A percentile compares a stretch with the other conserved stretches of the same genome.
phyloP scores from a whole-genome alignment of 2,797 vertebrate genomes.

The Cygnus olor region DNA sequence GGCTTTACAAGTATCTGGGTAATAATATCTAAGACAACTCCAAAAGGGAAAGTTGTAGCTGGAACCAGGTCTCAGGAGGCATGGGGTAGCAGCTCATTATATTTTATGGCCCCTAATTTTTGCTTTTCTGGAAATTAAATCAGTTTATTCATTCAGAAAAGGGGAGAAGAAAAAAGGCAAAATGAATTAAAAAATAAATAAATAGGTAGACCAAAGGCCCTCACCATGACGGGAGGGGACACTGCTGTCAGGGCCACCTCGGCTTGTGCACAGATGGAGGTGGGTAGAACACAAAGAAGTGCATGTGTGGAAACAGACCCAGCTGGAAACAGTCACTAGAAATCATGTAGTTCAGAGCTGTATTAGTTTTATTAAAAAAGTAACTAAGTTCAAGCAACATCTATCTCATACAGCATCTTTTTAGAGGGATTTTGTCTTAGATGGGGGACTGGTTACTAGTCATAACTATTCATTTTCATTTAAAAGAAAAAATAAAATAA shows the following conservation, averaged over 20 bases:
- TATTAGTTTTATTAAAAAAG: not conserved
- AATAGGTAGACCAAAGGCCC: not conserved
- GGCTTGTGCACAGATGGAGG: not conserved
- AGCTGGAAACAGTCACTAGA: not conserved
- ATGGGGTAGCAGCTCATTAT: not conserved
- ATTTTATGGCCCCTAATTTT: not conserved
- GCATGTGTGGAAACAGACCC: not conserved
- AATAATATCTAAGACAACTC: not conserved
- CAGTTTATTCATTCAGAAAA: not conserved
- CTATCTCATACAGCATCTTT: not conserved
- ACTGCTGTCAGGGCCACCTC: not conserved
- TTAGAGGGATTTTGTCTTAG: not conserved
- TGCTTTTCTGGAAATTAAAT: not conserved
- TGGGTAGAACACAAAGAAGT: accelerated
- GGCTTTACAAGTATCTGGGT: not conserved
- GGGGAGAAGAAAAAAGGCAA: not conserved
- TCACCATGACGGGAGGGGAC: not conserved
- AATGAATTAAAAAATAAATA: no score
- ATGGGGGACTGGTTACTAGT: not conserved
- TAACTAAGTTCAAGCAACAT: not conserved
- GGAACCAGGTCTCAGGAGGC: not conserved
- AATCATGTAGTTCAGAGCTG: not conserved
- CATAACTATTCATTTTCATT: not conserved
- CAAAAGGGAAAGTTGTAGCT: not conserved
- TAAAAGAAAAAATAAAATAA: not conserved